Base-by-base conservation (phyloP, 2,113 vertebrate genomes). In the Atrichornis clamosus region DNA sequence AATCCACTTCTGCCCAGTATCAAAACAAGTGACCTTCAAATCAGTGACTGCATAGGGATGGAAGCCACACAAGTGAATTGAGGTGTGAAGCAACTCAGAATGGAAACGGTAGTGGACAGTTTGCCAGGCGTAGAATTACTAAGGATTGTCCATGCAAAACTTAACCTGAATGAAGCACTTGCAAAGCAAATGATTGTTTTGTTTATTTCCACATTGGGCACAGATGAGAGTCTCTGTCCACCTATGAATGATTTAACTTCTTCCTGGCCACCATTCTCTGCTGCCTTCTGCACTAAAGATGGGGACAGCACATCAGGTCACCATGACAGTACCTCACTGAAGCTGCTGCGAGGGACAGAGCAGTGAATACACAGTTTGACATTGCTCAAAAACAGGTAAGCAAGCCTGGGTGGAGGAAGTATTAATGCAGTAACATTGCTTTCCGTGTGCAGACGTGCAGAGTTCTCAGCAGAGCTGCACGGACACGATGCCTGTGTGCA, bases 371-470 rank as follows among this genome's bases (percentile, higher is more conserved):
- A 13, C 20, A 17, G 32, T 72, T 39, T 24, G 27, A 67, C 77
- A 63, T 22, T 52, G 27, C 49, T 26, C 22, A n/a, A 82, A 42
- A 68, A 58, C 12, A 42, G n/a, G 22, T 21, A 52, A 63, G 58
- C 2, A 60, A 46, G n/a, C 42, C 23, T 35, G 18, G 14, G 17
- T 10, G 44, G 62, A 53, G 27, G 28, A 69, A 35, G 7, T 35
- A 65, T 30, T 35, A 79, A 55, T 4, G 19, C 24, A 59, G 12
- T 14, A 21, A 33, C 39, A 63, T 2, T 1, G 7, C 32, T 32
- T 59, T 77, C 75, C 52, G 22, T 11, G n/a, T 0, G 2, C 4
- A 67, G 28, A 13, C 1, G 0, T 19, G 52, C 26, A n/a, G 53
- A 15, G 30, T 84, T 84, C 44, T 52, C 30, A 47, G 74, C 32